phyloP scores from a whole-genome alignment of 2,113 vertebrate species.

The Solea solea region DNA sequence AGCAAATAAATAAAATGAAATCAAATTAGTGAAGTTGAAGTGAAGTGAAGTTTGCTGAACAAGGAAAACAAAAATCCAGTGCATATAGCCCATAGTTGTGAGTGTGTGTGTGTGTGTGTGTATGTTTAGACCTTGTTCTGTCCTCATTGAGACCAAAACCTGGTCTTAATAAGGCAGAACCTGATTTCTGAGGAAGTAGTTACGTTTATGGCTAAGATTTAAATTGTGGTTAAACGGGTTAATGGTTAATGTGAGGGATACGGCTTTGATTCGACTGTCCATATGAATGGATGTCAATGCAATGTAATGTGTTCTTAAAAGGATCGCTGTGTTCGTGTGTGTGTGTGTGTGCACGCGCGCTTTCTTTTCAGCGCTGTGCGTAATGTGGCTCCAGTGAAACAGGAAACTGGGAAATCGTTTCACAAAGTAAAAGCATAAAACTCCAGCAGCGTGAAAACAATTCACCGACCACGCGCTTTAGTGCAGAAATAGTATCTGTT shows the following conservation, averaged over 20 bases:
- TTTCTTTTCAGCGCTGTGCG: slow-evolving; percentile 7
- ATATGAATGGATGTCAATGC: too few species aligned
- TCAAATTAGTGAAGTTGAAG: too few species aligned
- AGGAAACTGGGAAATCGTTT: neutral
- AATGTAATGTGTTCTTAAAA: too few species aligned
- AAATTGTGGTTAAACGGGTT: too few species aligned
- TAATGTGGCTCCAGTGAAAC: neutral
- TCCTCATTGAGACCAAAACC: too few species aligned
- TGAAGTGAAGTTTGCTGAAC: neutral
- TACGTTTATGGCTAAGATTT: too few species aligned
- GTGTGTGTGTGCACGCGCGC: too few species aligned
- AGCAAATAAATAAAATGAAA: neutral
- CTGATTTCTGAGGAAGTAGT: too few species aligned
- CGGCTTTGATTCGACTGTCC: too few species aligned
- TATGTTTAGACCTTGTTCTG: neutral
- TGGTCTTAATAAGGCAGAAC: too few species aligned
- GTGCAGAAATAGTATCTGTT: neutral
- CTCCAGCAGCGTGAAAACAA: neutral
- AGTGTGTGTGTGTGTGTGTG: neutral
- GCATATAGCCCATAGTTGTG: neutral
- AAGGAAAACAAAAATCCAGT: neutral
- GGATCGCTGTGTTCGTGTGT: neutral
- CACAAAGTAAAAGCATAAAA: slow-evolving; percentile 45
- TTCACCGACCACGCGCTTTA: rapidly evolving
- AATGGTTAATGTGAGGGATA: too few species aligned